Evolutionary conservation across 2,113 vertebrate species (phyloP).

Genomic region (Helogale parvula): DNA sequence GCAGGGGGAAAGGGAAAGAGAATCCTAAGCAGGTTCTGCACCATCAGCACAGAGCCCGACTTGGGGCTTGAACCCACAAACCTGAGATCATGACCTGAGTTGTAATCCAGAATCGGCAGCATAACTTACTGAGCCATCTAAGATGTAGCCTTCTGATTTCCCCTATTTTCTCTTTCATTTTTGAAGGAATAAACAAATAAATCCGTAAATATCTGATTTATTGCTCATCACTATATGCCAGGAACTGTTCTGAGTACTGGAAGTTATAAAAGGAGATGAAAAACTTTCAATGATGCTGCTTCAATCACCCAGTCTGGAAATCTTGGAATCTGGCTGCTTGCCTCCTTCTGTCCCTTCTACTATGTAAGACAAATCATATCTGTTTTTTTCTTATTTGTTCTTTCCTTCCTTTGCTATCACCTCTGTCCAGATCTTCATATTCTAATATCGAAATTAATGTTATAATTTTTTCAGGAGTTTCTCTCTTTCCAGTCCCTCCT

Average conservation of each 20-base stretch:
- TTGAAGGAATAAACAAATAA: too few relatives aligned
- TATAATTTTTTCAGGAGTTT: constrained; percentile 8
- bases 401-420: not conserved
- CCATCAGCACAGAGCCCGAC: not conserved
- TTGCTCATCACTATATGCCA: not conserved
- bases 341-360: not conserved
- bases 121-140: not conserved
- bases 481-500: not conserved
- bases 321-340: not conserved
- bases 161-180: not conserved
- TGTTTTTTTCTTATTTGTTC: not conserved
- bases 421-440: not conserved
- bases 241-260: not conserved
- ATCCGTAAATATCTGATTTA: not conserved
- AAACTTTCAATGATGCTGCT: not conserved
- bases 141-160: not conserved
- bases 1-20: not conserved
- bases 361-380: not conserved
- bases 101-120: not conserved
- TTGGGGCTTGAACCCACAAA: not conserved
- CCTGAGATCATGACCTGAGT: not conserved
- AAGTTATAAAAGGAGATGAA: not conserved
- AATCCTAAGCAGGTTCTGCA: not conserved
- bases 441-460: not conserved
- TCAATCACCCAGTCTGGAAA: not conserved